Percentiles rank a stretch among this genome's conserved stretches.
Evolutionary conservation across 2,888 invertebrate genomes (phyloP).

Genomic region (Dynastes maya): DNA sequence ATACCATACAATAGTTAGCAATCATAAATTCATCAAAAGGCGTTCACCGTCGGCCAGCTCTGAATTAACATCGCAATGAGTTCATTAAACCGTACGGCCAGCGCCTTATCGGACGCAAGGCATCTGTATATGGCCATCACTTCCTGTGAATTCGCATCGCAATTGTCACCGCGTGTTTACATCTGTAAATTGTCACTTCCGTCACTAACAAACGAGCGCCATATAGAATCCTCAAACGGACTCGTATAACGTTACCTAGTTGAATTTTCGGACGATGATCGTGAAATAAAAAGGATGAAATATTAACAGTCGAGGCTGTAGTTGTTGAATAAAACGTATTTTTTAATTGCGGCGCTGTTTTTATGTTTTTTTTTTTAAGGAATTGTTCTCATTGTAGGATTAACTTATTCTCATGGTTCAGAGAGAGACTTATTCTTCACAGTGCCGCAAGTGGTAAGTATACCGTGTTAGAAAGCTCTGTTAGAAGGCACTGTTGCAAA

Average conservation of each 20-base stretch:
- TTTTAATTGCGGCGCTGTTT: too few species aligned
- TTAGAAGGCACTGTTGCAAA: too few species aligned
- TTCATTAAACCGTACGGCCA: constrained; percentile 49
- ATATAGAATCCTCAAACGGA: constrained; percentile 17
- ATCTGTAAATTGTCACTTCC: constrained; percentile 63
- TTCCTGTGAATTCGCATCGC: constrained; percentile 54
- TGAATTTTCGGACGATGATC: too few species aligned
- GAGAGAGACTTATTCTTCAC: too few species aligned
- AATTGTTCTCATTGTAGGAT: too few species aligned
- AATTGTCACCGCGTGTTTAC: constrained; percentile 62
- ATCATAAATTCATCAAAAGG: constrained; percentile 43
- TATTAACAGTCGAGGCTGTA: too few species aligned
- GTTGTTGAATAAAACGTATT: too few species aligned
- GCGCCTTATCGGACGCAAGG: constrained; percentile 43
- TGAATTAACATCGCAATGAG: constrained; percentile 46
- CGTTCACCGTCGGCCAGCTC: constrained; percentile 16
- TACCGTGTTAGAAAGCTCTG: too few species aligned
- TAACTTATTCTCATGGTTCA: too few species aligned
- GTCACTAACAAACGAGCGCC: constrained; percentile 40
- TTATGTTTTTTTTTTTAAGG: too few species aligned
- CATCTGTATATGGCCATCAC: constrained; percentile 48
- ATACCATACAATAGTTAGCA: constrained; percentile 2
- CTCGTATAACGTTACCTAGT: constrained; percentile 5
- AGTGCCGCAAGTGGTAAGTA: too few species aligned
- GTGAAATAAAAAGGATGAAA: too few species aligned